A percentile compares a stretch with the other conserved stretches of the same genome.
Conservation (phyloP, 2,113 vertebrate species). For the Castor canadensis region DNA sequence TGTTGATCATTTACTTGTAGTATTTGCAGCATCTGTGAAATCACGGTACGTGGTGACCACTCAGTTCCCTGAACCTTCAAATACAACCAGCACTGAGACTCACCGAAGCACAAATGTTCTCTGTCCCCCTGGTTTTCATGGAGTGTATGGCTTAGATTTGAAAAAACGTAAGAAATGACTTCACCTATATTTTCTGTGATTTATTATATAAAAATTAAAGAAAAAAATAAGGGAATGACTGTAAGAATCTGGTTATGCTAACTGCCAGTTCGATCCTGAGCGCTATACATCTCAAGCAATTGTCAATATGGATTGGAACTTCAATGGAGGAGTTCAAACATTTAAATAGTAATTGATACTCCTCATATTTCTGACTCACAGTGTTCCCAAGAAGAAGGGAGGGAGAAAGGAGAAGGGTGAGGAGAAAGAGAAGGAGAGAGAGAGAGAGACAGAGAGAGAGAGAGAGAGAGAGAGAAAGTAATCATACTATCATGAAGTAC, state of each 20-base stretch:
- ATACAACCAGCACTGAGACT: rapidly evolving
- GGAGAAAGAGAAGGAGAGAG: background rate
- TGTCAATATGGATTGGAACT: background rate
- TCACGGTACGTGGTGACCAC: no score
- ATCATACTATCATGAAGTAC: background rate
- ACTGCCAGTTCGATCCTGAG: background rate
- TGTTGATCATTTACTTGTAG: rapidly evolving
- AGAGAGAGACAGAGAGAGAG: background rate
- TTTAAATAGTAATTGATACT: background rate
- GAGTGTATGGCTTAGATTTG: background rate
- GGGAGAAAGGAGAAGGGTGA: no score
- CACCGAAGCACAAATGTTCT: background rate
- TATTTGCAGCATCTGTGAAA: background rate
- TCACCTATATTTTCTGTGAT: no score
- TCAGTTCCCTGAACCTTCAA: background rate
- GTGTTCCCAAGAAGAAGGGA: background rate
- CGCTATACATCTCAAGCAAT: background rate
- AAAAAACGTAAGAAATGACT: background rate
- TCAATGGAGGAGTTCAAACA: background rate
- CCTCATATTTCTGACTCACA: background rate
- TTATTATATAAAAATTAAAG: background rate
- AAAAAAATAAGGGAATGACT: background rate
- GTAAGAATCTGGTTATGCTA: background rate
- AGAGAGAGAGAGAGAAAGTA: rapidly evolving
- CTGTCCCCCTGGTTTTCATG: rapidly evolving